phyloP scores from a whole-genome alignment of 2,113 vertebrate species.

The Rafetus swinhoei region DNA sequence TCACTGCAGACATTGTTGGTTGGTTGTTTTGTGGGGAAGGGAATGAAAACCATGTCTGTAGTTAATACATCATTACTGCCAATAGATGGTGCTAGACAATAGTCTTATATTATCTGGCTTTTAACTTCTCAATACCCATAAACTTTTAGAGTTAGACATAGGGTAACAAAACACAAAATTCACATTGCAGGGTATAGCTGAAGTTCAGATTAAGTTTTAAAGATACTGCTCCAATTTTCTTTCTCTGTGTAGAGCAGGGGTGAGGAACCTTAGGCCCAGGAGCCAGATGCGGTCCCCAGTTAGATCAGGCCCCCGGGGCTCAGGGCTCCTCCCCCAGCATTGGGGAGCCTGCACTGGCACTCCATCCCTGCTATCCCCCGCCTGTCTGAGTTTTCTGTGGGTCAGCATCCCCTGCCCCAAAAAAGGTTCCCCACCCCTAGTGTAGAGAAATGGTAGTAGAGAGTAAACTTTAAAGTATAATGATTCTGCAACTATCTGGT shows the following conservation, averaged over 20 bases:
- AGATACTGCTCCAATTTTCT: neutral
- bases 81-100: constrained; percentile 73
- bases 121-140: neutral
- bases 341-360: too few relatives aligned
- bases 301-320: too few relatives aligned
- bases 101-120: neutral
- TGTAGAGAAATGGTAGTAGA: neutral
- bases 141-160: neutral
- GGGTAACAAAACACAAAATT: neutral
- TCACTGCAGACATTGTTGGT: neutral
- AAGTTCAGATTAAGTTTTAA: neutral
- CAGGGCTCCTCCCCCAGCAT: too few relatives aligned
- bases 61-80: constrained; percentile 52
- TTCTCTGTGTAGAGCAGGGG: neutral
- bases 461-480: neutral
- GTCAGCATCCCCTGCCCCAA: too few relatives aligned
- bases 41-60: neutral
- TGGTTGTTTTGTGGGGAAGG: neutral
- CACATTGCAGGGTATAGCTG: neutral
- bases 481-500: neutral
- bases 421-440: too few relatives aligned
- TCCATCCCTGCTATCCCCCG: too few relatives aligned
- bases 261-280: too few relatives aligned
- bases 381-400: too few relatives aligned
- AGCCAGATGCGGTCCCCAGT: too few relatives aligned